A percentile compares a stretch with the other conserved stretches of the same genome.
Conservation (phyloP, 2,888 invertebrate genomes). For the Drosophila mimica region DNA sequence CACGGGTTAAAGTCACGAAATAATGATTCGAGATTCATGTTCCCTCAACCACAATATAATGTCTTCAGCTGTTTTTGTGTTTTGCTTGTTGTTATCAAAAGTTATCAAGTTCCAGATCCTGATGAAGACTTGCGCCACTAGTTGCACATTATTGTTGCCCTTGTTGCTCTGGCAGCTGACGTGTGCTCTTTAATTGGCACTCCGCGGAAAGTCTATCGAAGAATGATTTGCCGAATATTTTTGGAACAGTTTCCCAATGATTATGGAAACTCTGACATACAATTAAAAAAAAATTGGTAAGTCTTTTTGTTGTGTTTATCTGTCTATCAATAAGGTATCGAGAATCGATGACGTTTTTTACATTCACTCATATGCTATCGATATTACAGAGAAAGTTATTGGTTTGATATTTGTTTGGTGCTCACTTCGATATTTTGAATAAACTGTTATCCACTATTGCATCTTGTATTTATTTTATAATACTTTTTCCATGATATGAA, state of each 20-base stretch:
- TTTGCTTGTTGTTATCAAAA: constrained; percentile 16
- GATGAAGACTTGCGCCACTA: constrained; percentile 53
- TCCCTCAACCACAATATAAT: constrained; percentile 12
- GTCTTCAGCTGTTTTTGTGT: not conserved
- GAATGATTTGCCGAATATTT: not conserved
- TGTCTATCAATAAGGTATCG: constrained; percentile 39
- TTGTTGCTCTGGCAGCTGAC: constrained; percentile 9
- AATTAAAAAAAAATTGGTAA: constrained; percentile 26
- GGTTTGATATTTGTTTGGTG: not conserved
- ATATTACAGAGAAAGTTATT: constrained; percentile 1
- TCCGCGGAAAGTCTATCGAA: not conserved
- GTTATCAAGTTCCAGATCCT: constrained; percentile 28
- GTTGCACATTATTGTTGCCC: constrained; percentile 65
- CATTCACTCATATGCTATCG: constrained; percentile 20
- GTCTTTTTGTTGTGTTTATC: constrained; percentile 50
- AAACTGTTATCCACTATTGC: not conserved
- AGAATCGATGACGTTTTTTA: not conserved
- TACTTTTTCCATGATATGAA: not conserved
- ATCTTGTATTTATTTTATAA: not conserved
- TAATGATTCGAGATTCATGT: constrained; percentile 94
- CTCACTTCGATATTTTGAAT: not conserved
- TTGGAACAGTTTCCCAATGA: constrained; percentile 9
- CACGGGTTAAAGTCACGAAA: constrained; percentile 97
- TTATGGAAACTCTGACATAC: constrained; percentile 37
- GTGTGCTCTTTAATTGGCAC: not conserved